These are phyloP conservation scores for Dolomedes plantarius DNA, from an alignment of 2,888 invertebrate species.

Conservation along the genomic window DNA sequence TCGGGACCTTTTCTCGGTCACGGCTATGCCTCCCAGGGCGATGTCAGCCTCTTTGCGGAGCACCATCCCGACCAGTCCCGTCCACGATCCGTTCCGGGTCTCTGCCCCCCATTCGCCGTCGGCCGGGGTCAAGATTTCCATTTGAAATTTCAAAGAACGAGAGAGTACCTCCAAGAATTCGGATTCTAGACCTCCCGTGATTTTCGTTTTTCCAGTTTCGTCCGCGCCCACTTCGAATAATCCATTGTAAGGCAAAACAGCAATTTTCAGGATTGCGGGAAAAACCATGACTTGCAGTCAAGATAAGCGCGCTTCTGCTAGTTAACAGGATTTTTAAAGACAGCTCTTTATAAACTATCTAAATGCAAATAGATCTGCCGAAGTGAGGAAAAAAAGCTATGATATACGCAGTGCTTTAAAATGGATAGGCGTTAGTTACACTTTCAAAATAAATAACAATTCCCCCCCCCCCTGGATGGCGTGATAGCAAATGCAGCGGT, in stretches of 20 bases:
- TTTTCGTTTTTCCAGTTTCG: not conserved
- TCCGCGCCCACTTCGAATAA: not conserved
- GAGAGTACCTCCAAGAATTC: not conserved
- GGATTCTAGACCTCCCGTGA: not conserved
- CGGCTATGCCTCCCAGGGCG: not conserved
- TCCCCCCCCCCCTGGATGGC: too few species aligned
- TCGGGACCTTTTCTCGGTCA: not conserved
- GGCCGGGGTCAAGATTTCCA: not conserved
- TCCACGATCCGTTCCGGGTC: not conserved
- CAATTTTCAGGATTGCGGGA: not conserved
- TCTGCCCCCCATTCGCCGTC: not conserved
- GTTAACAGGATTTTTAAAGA: too few species aligned
- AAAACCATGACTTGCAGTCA: too few species aligned
- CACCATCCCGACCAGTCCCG: constrained; percentile 2
- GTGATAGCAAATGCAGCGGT: too few species aligned
- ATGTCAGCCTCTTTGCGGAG: not conserved
- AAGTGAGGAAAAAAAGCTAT: too few species aligned
- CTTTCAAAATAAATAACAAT: too few species aligned
- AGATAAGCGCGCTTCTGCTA: too few species aligned
- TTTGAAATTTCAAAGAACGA: not conserved
- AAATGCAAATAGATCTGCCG: too few species aligned
- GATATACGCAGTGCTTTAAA: too few species aligned
- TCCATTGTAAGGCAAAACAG: not conserved
- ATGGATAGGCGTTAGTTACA: too few species aligned
- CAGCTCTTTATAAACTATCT: too few species aligned